A percentile compares a stretch with the other conserved stretches of the same genome.
phyloP scores from a whole-genome alignment of 2,113 vertebrate species.

The Upupa epops region DNA sequence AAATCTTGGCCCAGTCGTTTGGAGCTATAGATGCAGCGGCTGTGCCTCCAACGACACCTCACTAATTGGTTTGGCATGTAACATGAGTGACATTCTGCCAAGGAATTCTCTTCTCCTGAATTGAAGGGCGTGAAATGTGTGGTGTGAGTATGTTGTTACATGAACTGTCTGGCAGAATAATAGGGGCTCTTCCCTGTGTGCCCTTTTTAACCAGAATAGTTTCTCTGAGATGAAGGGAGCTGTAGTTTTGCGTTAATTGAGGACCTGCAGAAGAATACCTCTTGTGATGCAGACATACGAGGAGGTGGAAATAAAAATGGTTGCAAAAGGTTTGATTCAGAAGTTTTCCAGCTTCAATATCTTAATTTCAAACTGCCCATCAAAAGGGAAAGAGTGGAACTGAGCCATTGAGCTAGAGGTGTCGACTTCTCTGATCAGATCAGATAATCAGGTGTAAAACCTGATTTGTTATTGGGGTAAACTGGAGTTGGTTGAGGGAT shows the following conservation, averaged over 20 bases:
- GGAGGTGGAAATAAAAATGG: neutral
- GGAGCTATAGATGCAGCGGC: neutral
- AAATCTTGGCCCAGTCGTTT: constrained; percentile 33
- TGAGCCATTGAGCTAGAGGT: neutral
- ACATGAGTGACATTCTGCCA: constrained; percentile 32
- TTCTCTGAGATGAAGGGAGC: neutral
- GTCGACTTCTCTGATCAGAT: neutral
- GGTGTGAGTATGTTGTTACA: neutral
- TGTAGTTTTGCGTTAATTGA: neutral
- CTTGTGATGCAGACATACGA: neutral
- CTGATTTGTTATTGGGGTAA: neutral
- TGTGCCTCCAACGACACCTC: constrained; percentile 39
- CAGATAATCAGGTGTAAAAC: neutral
- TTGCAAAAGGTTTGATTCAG: neutral
- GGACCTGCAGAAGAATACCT: neutral
- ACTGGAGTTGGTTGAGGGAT: too few relatives aligned
- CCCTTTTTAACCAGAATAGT: neutral
- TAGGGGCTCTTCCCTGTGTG: neutral
- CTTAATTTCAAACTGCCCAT: neutral
- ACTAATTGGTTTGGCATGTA: constrained; percentile 51
- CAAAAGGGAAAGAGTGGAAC: neutral
- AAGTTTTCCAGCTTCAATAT: neutral
- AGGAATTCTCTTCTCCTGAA: neutral
- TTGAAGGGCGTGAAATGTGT: neutral
- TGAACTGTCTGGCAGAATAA: neutral